Base-by-base conservation (phyloP, 2,888 invertebrate genomes). In the Chrysopilus asiliformis region DNA sequence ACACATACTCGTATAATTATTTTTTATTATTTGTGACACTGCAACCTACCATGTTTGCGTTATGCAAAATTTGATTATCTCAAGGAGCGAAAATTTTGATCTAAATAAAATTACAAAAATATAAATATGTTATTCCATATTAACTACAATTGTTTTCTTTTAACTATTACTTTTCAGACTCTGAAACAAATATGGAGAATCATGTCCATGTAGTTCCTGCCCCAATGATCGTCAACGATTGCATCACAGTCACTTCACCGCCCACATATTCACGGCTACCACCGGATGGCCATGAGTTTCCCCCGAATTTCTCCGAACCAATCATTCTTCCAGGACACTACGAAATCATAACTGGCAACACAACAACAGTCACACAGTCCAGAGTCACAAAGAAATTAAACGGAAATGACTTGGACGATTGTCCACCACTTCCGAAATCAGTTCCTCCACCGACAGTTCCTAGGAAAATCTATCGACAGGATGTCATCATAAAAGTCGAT, bases 201-300 rank as follows among this genome's bases (percentile, higher is more conserved):
- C 43, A 40, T 37, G 52, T 52, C 28, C 47, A 48, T 34, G 53
- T 48, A 45, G 46, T 45, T 39, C 45, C 48, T 43, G 34, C 57
- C 40, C 56, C 59, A 43, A 45, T 60, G 49, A 52, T 60, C 46
- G 55, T 56, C 43, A 59, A 57, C 50, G 61, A 62, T 42, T 61
- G 61, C 39, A 48, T 59, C 38, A 45, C 56, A 47, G 48, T 58
- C n/a, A 50, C 50, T 40, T 51, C 55, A 38, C 62, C 61, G 31
- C 60, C 61, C 34, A 60, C 63, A 34, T 64, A 60, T 45, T 64
- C 64, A 38, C 61, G 63, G 43, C 49, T 63, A 40, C 63, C 63
- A 34, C 63, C 63, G 41, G 63, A 63, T 51, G 64, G 63, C 36
- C 64, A 63, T 50, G 63, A 63, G 47, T 63, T 64, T 49, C 64